These are phyloP conservation scores for Anoncus sp. DNA, from an alignment of 2,888 invertebrate genomes.

Conservation along the genomic window DNA sequence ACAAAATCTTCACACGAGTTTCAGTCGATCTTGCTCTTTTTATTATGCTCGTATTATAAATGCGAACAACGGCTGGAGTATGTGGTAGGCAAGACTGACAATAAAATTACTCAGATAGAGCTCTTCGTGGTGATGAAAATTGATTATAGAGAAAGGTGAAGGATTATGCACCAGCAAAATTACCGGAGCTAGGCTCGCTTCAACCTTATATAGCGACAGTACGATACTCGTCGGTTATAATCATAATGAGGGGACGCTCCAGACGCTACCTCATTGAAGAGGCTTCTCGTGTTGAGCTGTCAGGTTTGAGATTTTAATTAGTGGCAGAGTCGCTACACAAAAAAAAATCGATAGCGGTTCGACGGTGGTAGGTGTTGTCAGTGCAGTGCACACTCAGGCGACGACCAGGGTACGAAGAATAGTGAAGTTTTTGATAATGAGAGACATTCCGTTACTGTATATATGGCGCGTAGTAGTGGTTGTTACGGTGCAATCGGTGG, in stretches of 20 bases:
- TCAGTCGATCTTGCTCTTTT: not conserved
- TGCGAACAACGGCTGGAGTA: not conserved
- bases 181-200: not conserved
- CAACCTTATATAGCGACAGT: constrained; percentile 2
- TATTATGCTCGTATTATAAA: not conserved
- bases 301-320: constrained; percentile 77
- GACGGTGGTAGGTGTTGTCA: constrained; percentile 52
- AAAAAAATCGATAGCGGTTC: constrained; percentile 61
- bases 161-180: not conserved
- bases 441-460: constrained; percentile 11
- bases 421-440: constrained; percentile 46
- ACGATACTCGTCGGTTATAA: constrained; percentile 32
- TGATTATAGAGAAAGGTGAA: not conserved
- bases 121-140: not conserved
- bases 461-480: too few species aligned
- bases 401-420: constrained; percentile 10
- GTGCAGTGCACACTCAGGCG: not conserved
- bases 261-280: constrained; percentile 76
- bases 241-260: constrained; percentile 71
- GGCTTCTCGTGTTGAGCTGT: constrained; percentile 71
- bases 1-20: not conserved
- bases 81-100: not conserved
- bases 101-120: not conserved
- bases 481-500: too few species aligned
- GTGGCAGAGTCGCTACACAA: constrained; percentile 65